phyloP scores from a whole-genome alignment of 1,140 invertebrate genomes.

The Metopolophium dirhodum region DNA sequence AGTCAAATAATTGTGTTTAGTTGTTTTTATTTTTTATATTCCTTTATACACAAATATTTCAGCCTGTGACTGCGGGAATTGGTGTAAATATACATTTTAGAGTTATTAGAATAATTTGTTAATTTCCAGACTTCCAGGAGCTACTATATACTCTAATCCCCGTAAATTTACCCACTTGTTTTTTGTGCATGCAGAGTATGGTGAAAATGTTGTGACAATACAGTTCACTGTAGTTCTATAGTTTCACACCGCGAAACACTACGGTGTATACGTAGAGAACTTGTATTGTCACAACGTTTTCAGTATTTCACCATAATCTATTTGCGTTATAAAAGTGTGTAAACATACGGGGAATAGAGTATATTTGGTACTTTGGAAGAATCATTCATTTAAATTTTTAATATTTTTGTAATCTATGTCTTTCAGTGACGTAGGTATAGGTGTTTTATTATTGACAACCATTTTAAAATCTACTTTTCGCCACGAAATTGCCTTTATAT shows the following conservation, averaged over 20 bases:
- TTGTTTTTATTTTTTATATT: not conserved
- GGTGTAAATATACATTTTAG: not conserved
- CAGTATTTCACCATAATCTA: too few relatives aligned
- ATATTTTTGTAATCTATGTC: not conserved
- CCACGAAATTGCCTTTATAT: not conserved
- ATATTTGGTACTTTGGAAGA: not conserved
- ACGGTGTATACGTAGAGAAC: too few relatives aligned
- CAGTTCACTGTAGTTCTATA: too few relatives aligned
- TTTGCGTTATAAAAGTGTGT: too few relatives aligned
- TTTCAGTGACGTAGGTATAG: not conserved
- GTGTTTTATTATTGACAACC: not conserved
- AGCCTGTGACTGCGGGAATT: not conserved
- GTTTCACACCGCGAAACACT: too few relatives aligned
- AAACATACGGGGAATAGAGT: too few relatives aligned
- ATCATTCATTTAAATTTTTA: not conserved
- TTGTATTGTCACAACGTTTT: too few relatives aligned
- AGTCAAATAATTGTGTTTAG: not conserved
- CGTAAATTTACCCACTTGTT: too few relatives aligned
- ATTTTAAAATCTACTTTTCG: not conserved
- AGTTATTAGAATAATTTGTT: not conserved
- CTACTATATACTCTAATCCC: not conserved
- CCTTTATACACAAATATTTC: not conserved
- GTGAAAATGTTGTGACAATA: too few relatives aligned
- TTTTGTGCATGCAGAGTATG: too few relatives aligned
- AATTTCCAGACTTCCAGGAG: not conserved